These are phyloP conservation scores for Zoanthus sansibaricus DNA, from an alignment of 92 coral and sea anemone genomes.

Conservation along the genomic window DNA sequence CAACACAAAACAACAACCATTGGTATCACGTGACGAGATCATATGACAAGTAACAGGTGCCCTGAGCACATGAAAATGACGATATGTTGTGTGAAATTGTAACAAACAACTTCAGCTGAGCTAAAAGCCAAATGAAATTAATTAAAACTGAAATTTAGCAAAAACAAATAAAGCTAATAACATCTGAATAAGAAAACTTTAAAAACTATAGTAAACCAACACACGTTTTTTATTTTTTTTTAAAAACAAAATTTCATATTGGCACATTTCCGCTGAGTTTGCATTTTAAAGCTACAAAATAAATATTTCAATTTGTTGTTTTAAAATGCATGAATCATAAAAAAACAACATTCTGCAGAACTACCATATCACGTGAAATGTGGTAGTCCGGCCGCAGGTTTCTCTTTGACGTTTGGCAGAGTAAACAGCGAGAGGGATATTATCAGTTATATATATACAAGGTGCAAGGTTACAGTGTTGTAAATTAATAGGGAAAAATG, in stretches of 20 bases:
- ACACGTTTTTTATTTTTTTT: no score
- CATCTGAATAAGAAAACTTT: not conserved
- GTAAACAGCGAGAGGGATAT: not conserved
- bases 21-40: conserved; percentile 17
- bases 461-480: not conserved
- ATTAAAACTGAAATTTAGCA: not conserved
- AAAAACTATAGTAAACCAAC: not conserved
- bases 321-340: conserved; percentile 1
- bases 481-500: not conserved
- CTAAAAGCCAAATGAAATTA: not conserved
- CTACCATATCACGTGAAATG: conserved; percentile 23
- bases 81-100: conserved; percentile 1
- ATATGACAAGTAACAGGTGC: conserved; percentile 42
- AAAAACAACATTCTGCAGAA: not conserved
- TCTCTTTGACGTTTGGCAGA: not conserved
- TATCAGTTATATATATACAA: no score
- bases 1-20: not conserved
- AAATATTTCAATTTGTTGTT: conserved; percentile 31
- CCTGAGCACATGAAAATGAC: conserved; percentile 43
- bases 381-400: not conserved
- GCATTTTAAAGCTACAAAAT: not conserved
- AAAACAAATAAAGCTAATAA: not conserved
- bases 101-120: conserved; percentile 18
- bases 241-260: not conserved
- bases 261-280: conserved; percentile 28